A percentile compares a stretch with the other conserved stretches of the same genome.
Conservation (phyloP, 2,113 vertebrate species). For the Leptobrachium ailaonicum region DNA sequence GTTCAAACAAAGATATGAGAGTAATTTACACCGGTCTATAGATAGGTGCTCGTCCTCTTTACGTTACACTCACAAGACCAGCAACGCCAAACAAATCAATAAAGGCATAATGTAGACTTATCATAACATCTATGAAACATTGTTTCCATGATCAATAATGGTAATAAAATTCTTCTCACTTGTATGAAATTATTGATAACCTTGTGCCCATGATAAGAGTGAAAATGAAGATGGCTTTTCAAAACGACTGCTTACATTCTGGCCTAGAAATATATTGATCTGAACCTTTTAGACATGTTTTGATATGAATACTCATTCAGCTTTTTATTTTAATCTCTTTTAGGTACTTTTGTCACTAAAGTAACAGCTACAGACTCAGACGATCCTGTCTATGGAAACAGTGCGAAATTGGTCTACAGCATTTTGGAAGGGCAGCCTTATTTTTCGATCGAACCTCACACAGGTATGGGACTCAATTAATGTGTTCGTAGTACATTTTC, state of each 20-base stretch:
- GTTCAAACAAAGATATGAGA: too few species aligned
- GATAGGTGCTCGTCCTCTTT: too few species aligned
- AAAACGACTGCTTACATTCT: background rate
- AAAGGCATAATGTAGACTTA: constrained; percentile 29
- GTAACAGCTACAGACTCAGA: constrained; percentile 95
- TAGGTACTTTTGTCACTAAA: constrained; percentile 91
- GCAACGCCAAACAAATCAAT: constrained; percentile 15
- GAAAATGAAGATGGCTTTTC: background rate
- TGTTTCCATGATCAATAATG: constrained; percentile 42
- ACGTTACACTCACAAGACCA: background rate
- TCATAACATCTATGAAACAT: constrained; percentile 21
- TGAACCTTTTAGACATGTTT: background rate
- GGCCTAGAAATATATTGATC: constrained; percentile 12
- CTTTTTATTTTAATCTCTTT: background rate
- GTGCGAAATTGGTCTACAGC: constrained; percentile 94
- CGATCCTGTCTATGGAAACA: constrained; percentile 96
- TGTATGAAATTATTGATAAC: constrained; percentile 17
- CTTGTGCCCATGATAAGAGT: background rate
- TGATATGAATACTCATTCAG: background rate
- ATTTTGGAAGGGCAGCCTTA: constrained; percentile 97
- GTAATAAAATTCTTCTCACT: constrained; percentile 34
- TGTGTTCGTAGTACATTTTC: constrained; percentile 3
- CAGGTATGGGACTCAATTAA: constrained; percentile 73
- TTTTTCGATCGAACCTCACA: constrained; percentile 94
- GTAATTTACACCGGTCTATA: too few species aligned